phyloP scores from a whole-genome alignment of 2,113 vertebrate genomes.

The Scalopus aquaticus region DNA sequence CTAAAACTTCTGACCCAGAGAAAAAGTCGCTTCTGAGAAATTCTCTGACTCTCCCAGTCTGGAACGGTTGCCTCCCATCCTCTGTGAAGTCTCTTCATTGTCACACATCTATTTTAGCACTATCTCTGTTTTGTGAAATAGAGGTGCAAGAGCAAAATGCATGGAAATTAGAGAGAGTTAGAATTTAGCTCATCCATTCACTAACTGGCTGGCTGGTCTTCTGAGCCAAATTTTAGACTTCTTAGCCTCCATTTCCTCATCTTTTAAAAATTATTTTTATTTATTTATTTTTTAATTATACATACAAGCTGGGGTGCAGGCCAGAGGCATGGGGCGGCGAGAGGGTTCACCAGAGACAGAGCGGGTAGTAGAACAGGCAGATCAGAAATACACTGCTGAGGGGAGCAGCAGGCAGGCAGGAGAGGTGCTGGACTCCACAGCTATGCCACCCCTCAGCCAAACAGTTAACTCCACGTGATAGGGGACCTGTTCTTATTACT shows the following conservation, averaged over 20 bases:
- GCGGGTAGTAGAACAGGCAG: too few species aligned
- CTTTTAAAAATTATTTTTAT: too few species aligned
- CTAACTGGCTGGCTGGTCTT: neutral
- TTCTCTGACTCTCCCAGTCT: neutral
- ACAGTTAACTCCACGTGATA: accelerated
- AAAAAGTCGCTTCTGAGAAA: neutral
- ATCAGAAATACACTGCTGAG: too few species aligned
- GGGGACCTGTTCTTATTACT: neutral
- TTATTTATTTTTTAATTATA: too few species aligned
- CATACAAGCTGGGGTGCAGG: too few species aligned
- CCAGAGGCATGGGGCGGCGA: too few species aligned
- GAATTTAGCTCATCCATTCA: neutral
- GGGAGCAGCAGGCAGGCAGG: too few species aligned
- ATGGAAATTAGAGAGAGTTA: neutral
- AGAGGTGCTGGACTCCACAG: too few species aligned
- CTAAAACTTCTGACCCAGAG: neutral
- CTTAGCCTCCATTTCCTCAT: neutral
- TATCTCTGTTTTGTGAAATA: neutral
- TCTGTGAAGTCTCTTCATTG: neutral
- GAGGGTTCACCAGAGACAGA: too few species aligned
- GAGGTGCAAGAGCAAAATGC: neutral
- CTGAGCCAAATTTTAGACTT: neutral
- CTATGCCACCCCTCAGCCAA: neutral
- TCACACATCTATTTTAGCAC: neutral
- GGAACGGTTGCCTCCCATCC: neutral